A percentile compares a stretch with the other conserved stretches of the same genome.
phyloP scores from a whole-genome alignment of 2,797 vertebrate species.

The Adrianichthys oophorus region DNA sequence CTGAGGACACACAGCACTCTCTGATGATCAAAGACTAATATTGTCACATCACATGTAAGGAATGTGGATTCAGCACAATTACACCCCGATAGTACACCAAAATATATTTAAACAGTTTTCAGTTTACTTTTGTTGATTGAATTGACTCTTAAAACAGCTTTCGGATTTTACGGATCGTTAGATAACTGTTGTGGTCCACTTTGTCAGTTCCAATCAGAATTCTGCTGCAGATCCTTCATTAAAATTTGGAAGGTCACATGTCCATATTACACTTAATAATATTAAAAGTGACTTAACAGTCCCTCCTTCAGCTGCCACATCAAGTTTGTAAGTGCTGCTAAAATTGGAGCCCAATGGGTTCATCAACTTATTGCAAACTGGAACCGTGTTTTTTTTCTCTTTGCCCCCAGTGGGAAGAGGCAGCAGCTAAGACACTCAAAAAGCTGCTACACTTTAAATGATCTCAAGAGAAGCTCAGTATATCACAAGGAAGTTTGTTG shows the following conservation, averaged over 20 bases:
- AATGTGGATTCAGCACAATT: constrained; percentile 22
- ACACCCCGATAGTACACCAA: constrained; percentile 8
- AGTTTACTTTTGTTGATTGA: constrained; percentile 6
- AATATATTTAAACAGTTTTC: constrained; percentile 14
- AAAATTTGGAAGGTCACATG: not conserved
- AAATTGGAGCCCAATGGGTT: constrained; percentile 12
- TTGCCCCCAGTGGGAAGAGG: not conserved
- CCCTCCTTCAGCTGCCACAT: constrained; percentile 15
- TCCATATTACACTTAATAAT: not conserved
- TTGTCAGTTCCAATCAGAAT: too few relatives aligned
- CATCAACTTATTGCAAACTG: constrained; percentile 4
- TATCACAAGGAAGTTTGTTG: too few relatives aligned
- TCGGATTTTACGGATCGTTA: not conserved
- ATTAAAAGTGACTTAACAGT: constrained; percentile 1
- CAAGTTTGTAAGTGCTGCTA: constrained; percentile 18
- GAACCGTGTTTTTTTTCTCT: constrained; percentile 2
- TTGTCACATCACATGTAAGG: constrained; percentile 32
- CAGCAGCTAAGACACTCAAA: not conserved
- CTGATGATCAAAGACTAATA: constrained; percentile 50
- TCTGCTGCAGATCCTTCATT: too few relatives aligned
- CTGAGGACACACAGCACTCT: constrained; percentile 54
- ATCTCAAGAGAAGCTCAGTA: not conserved
- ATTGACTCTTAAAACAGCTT: not conserved
- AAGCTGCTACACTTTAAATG: not conserved
- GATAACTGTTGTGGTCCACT: not conserved